A percentile compares a stretch with the other conserved stretches of the same genome.
phyloP scores from a whole-genome alignment of 2,113 vertebrate species.

The Phrynosoma blainvillii region DNA sequence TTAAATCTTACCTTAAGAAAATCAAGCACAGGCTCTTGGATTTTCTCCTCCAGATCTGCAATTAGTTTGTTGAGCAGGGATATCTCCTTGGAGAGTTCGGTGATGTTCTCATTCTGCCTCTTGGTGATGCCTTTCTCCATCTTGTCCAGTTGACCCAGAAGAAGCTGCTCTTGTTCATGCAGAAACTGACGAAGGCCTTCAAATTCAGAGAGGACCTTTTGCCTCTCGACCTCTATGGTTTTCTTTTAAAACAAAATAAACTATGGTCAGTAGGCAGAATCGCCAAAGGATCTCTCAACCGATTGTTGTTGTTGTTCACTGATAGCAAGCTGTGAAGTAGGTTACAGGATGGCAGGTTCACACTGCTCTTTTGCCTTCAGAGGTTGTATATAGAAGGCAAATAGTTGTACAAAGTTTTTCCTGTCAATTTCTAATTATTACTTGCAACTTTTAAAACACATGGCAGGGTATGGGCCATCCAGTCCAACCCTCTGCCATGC shows the following conservation, averaged over 20 bases:
- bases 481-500: too few species aligned
- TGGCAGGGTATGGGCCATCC: too few species aligned
- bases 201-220: conserved; percentile 72
- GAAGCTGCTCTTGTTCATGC: conserved; percentile 72
- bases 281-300: neutral
- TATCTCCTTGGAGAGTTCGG: conserved; percentile 69
- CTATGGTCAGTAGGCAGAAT: neutral
- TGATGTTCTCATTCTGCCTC: conserved; percentile 77
- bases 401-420: too few species aligned
- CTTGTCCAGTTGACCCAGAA: conserved; percentile 74
- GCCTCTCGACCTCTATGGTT: conserved; percentile 60
- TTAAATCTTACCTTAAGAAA: conserved; percentile 73
- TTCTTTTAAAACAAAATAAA: conserved; percentile 46
- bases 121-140: conserved; percentile 69
- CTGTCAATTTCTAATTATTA: too few species aligned
- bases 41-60: conserved; percentile 76
- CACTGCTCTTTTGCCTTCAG: too few species aligned
- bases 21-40: conserved; percentile 67
- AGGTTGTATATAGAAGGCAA: too few species aligned
- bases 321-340: neutral
- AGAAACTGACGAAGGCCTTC: conserved; percentile 75
- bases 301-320: neutral
- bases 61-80: conserved; percentile 74
- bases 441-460: too few species aligned
- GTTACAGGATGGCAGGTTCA: neutral